Base-by-base conservation (phyloP, 2,113 vertebrate species). In the Periophthalmodon schlosseri region DNA sequence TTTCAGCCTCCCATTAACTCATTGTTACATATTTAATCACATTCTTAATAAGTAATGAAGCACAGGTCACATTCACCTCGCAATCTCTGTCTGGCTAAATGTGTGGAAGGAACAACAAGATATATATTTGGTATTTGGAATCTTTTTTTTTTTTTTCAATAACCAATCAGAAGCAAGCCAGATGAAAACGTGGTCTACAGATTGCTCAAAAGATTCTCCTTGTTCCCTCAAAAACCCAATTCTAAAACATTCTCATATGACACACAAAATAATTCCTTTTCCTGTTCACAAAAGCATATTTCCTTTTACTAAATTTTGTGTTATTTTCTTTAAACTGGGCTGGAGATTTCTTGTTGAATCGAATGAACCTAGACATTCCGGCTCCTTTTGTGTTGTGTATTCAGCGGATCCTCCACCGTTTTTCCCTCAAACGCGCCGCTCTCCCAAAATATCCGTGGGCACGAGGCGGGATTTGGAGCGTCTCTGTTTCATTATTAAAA, bases 401-500 rank as follows among this genome's bases (percentile, higher is more conserved):
- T 82, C 85, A 75, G 60, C 15, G 0, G 77, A 69, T 76, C 69
- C 79, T 75, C 76, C 76, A 87, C 72, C 83, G 88, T 88, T 83
- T 81, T 83, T 87, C 60, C 64, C 80, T 86, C 75, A 85, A 84
- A 89, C 74, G 81, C 78, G 78, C 44, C 69, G 69, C 74, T 36
- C 68, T 87, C 80, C 77, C 84, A 87, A 88, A 90, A 90, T 87
- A 91, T 86, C 84, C 84, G 76, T 47, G 68, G 85, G 79, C 82
- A 74, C 28, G 47, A 86, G 79, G 76, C 44, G 54, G 76, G 83
- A 91, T 91, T 90, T 81, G 52, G 84, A 81, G 78, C 72, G 56
- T 81, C 76, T 85, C 66, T 84, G 83, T 86, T 87, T 91, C 87
- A 86, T 90, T 91, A 86, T 91, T 86, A 84, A 91, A 91, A 91